Conservation (phyloP, 2,888 invertebrate species). For the Galerucella calmariensis region DNA sequence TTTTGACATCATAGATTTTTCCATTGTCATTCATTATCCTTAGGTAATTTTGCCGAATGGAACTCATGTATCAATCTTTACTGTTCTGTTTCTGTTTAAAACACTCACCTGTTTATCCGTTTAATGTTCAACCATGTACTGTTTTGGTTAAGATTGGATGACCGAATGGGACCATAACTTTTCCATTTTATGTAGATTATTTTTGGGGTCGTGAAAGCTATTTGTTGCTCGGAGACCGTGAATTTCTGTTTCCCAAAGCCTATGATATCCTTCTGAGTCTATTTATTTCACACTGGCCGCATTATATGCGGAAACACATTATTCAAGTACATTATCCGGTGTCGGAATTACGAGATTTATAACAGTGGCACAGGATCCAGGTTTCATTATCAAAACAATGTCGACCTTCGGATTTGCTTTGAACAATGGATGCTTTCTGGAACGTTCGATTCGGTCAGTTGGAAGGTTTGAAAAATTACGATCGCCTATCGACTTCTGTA, state of each 20-base stretch:
- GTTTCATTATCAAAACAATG: constrained; percentile 31
- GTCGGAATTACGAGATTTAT: constrained; percentile 38
- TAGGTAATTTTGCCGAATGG: too few relatives aligned
- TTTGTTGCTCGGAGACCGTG: neutral
- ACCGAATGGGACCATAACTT: neutral
- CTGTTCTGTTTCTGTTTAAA: too few relatives aligned
- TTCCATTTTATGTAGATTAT: neutral
- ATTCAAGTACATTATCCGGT: constrained; percentile 36
- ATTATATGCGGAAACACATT: constrained; percentile 26
- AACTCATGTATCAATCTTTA: too few relatives aligned
- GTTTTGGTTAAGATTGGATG: too few relatives aligned
- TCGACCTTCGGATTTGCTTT: constrained; percentile 24
- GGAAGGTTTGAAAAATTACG: constrained; percentile 28
- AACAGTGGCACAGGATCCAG: constrained; percentile 23
- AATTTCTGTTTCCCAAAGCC: neutral
- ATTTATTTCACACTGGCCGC: constrained; percentile 18
- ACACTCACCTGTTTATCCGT: too few relatives aligned
- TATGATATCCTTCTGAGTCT: neutral
- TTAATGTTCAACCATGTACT: too few relatives aligned
- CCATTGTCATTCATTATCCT: too few relatives aligned
- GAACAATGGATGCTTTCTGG: constrained; percentile 25
- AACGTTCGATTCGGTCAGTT: constrained; percentile 17
- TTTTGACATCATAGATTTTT: too few relatives aligned
- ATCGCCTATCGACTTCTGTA: constrained; percentile 16
- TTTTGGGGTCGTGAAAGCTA: neutral